These are phyloP conservation scores for Cetoscarus ocellatus DNA, from an alignment of 2,797 vertebrate species.

Conservation along the genomic window DNA sequence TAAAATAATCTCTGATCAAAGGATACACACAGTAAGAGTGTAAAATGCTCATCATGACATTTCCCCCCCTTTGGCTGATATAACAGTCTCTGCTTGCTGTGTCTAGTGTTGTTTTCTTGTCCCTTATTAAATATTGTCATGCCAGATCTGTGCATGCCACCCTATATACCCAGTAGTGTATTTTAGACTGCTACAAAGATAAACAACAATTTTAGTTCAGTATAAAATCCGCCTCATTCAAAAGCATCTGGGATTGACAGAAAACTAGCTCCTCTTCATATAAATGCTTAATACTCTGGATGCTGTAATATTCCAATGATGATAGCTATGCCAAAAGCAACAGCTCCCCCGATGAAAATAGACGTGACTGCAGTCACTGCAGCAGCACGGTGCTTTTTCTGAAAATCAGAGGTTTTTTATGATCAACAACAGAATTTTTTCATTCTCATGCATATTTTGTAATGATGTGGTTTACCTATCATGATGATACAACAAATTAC, in stretches of 20 bases:
- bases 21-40: too few species aligned
- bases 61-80: too few species aligned
- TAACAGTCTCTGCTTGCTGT: too few species aligned
- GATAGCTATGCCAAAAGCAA: slow-evolving; percentile 35
- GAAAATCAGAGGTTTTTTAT: slow-evolving; percentile 11
- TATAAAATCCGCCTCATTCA: not conserved
- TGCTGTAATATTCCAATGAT: slow-evolving; percentile 16
- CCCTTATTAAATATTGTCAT: not conserved
- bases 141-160: not conserved
- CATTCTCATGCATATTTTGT: not conserved
- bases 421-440: not conserved
- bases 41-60: too few species aligned
- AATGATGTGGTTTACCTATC: not conserved
- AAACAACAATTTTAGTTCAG: not conserved
- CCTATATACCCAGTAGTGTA: too few species aligned
- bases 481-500: not conserved
- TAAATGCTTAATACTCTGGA: not conserved
- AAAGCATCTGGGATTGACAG: not conserved
- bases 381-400: not conserved
- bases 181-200: too few species aligned
- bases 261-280: not conserved
- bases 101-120: too few species aligned
- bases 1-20: too few species aligned
- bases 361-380: not conserved
- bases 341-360: slow-evolving; percentile 1